Base-by-base conservation (phyloP, 2,113 vertebrate genomes). In the Hemicordylus capensis region DNA sequence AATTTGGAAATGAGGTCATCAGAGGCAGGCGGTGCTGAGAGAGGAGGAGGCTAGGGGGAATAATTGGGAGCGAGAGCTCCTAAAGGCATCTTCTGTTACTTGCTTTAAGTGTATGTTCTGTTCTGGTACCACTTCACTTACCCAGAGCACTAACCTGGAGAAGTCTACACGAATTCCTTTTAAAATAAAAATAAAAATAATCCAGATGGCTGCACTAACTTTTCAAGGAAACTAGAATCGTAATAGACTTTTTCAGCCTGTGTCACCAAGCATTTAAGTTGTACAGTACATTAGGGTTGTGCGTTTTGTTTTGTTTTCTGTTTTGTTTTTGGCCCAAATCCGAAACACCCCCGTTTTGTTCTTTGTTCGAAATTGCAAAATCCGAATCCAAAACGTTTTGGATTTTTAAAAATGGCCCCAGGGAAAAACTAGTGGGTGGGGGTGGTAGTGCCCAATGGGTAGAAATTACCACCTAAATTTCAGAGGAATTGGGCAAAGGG, bases 51-150 rank as follows among this genome's bases (percentile, higher is more conserved):
- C 7, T 2, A 7, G n/a, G 85, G 1, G 0, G 44, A 48, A 80
- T 34, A n/a, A n/a, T 24, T 4, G 12, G 31, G 7, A 39, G 31
- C 37, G 44, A 39, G 66, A 44, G 26, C 10, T 1, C 19, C 3
- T 0, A 0, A 14, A 5, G 2, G 4, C 24, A 37, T 26, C 12
- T 37, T 1, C 0, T 75, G 20, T 28, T 6, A 31, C 56, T 81
- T 66, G 1, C 39, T 42, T 44, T 44, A 78, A 84, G 70, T 77
- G 7, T 5, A 37, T 42, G 39, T 77, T 75, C 1, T 39, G 44
- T 64, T 80, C 1, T 2, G 0, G 2, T 10, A 0, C 0, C 0
- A 24, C 34, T 15, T 1, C 3, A 1, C 37, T 24, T 0, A 0
- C 26, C 19, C 7, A 0, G 1, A 70, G 22, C n/a, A 31, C 3